Base-by-base conservation (phyloP, 2,113 vertebrate genomes). In the Puntigrus tetrazona region DNA sequence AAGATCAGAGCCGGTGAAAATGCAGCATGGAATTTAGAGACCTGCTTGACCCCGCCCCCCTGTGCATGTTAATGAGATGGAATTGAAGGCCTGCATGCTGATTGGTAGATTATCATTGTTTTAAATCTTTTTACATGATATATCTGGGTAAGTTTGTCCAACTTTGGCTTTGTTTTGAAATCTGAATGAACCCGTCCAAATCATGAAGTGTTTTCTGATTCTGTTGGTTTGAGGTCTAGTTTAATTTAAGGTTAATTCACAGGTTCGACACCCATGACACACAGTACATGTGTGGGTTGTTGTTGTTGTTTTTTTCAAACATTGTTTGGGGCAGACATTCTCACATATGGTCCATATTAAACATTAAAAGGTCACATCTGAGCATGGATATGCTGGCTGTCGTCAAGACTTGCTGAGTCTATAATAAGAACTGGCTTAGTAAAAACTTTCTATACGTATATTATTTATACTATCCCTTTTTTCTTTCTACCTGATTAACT, bases 11-110 rank as follows among this genome's bases (percentile, higher is more conserved):
- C 31, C 27, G 65, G 50, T 81, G 57, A 73, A 57, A 75, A 74
- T 75, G 78, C 55, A 36, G 78, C 84, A 85, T 85, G 84, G 13
- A 81, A 47, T 63, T 41, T 14, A 63, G 41, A 63, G 29, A 31
- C 57, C 11, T 50, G 67, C 78, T 81, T 61, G 43, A 59, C 67
- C 70, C 50, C 47, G 41, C 78, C 80, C 79, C 79, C 7, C 31
- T 59, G 7, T 38, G 78, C 84, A 81, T 85, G 84, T 41, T 79
- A 63, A 61, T 65, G 52, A 38, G 78, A 61, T 47, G 20, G 38
- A 65, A 63, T 38, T 22, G 14, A 29, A 22, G 8, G 41, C n/a
- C 43, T 63, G 84, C 84, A 85, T 85, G 84, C 65, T 69, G 69
- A 65, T 73, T 75, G 67, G 84, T 80, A 81, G 84, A 55, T 59